Evolutionary conservation across 2,113 vertebrate genomes (phyloP), one percentile per base, ranked within the genome.

Genomic region (Epinephelus lanceolatus): DNA sequence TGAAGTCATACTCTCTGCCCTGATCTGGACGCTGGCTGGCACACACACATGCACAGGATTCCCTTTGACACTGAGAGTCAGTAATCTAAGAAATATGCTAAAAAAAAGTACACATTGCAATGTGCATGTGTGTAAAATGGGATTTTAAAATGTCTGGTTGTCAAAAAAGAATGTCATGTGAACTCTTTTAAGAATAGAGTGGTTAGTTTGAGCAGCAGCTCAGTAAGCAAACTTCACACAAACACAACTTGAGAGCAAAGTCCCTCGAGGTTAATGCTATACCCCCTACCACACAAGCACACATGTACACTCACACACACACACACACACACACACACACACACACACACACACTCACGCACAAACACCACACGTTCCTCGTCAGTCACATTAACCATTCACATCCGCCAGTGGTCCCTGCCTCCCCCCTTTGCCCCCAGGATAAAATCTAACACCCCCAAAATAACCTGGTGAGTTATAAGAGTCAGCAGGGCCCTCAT

Each of bases 341-440:
- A 56, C 25, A 17, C 5, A 51, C 70, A 65, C 62, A 65, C 71
- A 71, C 65, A 76, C 76, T 51, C 71, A 71, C 45, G 14, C 21
- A 56, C 25, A 17, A 9, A 51, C 70, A 65, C 62, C 33, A 71
- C 69, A 80, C 57, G n/a, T 67, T 88, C 79, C 83, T 83, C 76
- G 75, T 90, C 87, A 93, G 86, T 88, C 82, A 84, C 80, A 81
- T 93, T 92, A 93, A 94, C 93, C 85, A 89, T 93, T 95, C 91
- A 92, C 82, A 93, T 94, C 88, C 80, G 84, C 89, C 53, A 66
- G 71, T 57, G 73, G 81, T 68, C 84, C 76, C 25, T 78, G 14
- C 57, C 79, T 72, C 72, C 65, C 78, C 73, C 56, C 33, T 33
- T 71, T 78, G 61, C 74, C 84, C 80, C 70, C 68, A 12, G 88